Evolutionary conservation across 2,888 invertebrate genomes (phyloP).

Genomic region (Zygaena filipendulae): DNA sequence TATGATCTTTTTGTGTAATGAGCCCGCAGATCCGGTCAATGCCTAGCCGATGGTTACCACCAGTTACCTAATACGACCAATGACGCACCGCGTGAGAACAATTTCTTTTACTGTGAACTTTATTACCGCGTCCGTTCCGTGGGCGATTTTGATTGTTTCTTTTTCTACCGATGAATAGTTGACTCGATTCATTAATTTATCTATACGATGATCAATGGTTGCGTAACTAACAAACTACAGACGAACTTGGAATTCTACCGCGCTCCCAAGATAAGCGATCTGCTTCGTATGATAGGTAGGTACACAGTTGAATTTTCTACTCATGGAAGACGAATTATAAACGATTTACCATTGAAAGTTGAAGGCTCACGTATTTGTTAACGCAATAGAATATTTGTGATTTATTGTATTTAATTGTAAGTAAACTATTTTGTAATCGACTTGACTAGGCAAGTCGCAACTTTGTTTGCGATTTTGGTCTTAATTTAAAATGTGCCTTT

Average conservation of each 20-base stretch:
- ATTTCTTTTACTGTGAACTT: constrained; percentile 29
- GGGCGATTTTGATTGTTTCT: constrained; percentile 20
- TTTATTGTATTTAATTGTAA: no score
- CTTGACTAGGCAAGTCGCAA: no score
- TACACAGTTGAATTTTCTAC: constrained; percentile 6
- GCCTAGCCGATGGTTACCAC: not conserved
- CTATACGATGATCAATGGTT: constrained; percentile 13
- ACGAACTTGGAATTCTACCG: constrained; percentile 18
- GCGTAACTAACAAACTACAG: constrained; percentile 19
- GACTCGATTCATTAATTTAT: constrained; percentile 27
- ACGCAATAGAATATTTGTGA: no score
- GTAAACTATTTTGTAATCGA: no score
- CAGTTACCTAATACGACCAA: constrained; percentile 44
- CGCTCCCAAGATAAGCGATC: constrained; percentile 17
- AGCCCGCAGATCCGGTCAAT: constrained; percentile 45
- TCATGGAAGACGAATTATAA: not conserved
- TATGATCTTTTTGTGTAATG: constrained; percentile 60
- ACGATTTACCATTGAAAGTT: constrained; percentile 27
- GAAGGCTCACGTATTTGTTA: no score
- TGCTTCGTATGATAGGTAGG: constrained; percentile 18
- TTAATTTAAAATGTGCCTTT: no score
- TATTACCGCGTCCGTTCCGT: constrained; percentile 19
- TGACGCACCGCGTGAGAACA: constrained; percentile 58
- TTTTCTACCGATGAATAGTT: constrained; percentile 24
- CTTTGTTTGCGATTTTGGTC: no score